Evolutionary conservation across 2,113 vertebrate species (phyloP).

Genomic region (Taurulus bubalis): DNA sequence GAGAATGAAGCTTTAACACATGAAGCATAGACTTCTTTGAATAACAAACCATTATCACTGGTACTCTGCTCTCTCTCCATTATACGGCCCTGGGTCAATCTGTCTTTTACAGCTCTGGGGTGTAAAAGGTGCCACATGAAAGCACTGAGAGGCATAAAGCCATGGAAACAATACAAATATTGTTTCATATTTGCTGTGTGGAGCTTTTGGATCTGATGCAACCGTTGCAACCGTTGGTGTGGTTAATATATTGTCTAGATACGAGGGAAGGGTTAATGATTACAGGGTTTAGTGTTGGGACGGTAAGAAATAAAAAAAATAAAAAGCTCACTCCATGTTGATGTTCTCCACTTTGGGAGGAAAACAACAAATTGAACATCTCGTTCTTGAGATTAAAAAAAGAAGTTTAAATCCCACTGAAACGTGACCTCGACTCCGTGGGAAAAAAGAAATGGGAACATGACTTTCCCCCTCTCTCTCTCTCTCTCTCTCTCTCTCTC

Average conservation of each 20-base stretch:
- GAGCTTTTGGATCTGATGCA: neutral
- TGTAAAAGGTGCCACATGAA: too few species aligned
- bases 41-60: too few species aligned
- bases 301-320: neutral
- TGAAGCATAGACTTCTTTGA: too few species aligned
- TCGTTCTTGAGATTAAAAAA: conserved; percentile 33
- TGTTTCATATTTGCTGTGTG: conserved; percentile 21
- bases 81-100: too few species aligned
- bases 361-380: conserved; percentile 27
- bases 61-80: too few species aligned
- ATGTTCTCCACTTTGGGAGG: neutral
- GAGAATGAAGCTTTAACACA: too few species aligned
- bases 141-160: conserved; percentile 26
- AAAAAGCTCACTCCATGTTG: neutral
- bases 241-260: neutral
- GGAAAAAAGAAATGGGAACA: conserved; percentile 70
- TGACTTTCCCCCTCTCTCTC: conserved; percentile 12
- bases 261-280: conserved; percentile 3
- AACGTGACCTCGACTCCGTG: conserved; percentile 57
- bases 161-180: conserved; percentile 67
- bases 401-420: conserved; percentile 35
- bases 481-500: neutral
- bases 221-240: too few species aligned
- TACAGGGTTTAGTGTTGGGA: neutral
- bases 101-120: too few species aligned